phyloP scores from a whole-genome alignment of 2,888 invertebrate genomes.

The Machimus atricapillus region DNA sequence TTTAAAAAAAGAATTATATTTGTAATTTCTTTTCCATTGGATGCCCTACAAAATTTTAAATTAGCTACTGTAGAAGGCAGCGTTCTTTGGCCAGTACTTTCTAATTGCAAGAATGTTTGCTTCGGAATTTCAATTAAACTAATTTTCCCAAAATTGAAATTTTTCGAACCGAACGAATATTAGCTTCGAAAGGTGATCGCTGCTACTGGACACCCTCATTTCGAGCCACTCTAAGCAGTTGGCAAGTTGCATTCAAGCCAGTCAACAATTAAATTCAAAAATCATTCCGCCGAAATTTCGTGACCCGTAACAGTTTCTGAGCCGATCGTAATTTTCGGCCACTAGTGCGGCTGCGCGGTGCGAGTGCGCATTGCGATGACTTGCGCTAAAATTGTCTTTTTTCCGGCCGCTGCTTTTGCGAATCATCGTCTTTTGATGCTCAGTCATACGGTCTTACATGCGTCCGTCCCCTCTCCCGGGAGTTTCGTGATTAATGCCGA shows the following conservation, averaged over 20 bases:
- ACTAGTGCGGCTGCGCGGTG: not conserved
- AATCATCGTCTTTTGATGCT: conserved; percentile 7
- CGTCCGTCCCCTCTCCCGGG: not conserved
- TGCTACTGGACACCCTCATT: not conserved
- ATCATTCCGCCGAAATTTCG: not conserved
- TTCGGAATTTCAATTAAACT: not conserved
- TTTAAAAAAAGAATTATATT: too few relatives aligned
- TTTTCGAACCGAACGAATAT: not conserved
- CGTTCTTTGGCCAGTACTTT: not conserved
- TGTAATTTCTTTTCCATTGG: not conserved
- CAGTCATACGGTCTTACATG: not conserved
- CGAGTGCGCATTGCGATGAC: not conserved
- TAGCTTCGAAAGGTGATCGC: not conserved
- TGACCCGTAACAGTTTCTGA: not conserved
- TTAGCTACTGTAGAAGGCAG: not conserved
- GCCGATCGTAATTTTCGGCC: not conserved
- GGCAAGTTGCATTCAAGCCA: not conserved
- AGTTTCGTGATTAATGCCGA: conserved; percentile 7
- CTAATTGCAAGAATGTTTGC: not conserved
- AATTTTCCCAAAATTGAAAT: not conserved
- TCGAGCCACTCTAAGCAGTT: not conserved
- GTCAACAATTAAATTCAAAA: not conserved
- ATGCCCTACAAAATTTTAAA: not conserved
- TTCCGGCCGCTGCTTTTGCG: not conserved
- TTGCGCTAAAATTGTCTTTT: not conserved